These are phyloP conservation scores for Drosophila asahinai DNA, from an alignment of 1,140 invertebrate species.

Conservation along the genomic window DNA sequence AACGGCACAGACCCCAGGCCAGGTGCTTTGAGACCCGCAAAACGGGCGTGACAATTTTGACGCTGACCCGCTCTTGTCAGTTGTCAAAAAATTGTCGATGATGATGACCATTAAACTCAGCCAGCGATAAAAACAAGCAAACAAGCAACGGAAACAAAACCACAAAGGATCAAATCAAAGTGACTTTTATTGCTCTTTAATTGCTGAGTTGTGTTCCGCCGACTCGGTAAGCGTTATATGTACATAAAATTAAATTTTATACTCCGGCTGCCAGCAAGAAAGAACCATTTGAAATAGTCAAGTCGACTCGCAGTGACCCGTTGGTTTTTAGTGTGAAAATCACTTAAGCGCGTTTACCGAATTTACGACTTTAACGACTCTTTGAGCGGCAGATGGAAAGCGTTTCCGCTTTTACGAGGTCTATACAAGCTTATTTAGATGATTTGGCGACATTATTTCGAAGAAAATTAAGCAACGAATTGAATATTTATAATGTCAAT, in stretches of 20 bases:
- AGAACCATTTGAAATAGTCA: conserved; percentile 48
- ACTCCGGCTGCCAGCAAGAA: conserved; percentile 15
- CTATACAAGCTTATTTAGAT: conserved; percentile 45
- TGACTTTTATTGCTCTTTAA: conserved; percentile 78
- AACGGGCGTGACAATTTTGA: conserved; percentile 57
- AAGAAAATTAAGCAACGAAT: neutral
- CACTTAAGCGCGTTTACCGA: conserved; percentile 76
- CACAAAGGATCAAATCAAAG: conserved; percentile 54
- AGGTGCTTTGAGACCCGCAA: conserved; percentile 40
- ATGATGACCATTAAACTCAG: conserved; percentile 64
- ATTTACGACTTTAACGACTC: conserved; percentile 70
- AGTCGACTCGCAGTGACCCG: conserved; percentile 50
- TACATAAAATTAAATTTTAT: conserved; percentile 77
- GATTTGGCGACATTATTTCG: conserved; percentile 47
- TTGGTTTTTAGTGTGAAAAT: conserved; percentile 79
- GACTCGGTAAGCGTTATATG: conserved; percentile 39
- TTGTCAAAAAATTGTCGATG: conserved; percentile 65
- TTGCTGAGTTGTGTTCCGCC: conserved; percentile 76
- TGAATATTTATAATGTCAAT: too few species aligned
- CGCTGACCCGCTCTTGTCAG: conserved; percentile 57
- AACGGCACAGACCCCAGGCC: conserved; percentile 6
- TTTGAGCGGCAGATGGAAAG: conserved; percentile 25
- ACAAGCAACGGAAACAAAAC: conserved; percentile 5
- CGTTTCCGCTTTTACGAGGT: conserved; percentile 63
- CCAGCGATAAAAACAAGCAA: conserved; percentile 21